Evolutionary conservation across 2,888 invertebrate genomes (phyloP), one percentile per base, ranked within the genome.

Genomic region (Hirtodrosophila histrioides): DNA sequence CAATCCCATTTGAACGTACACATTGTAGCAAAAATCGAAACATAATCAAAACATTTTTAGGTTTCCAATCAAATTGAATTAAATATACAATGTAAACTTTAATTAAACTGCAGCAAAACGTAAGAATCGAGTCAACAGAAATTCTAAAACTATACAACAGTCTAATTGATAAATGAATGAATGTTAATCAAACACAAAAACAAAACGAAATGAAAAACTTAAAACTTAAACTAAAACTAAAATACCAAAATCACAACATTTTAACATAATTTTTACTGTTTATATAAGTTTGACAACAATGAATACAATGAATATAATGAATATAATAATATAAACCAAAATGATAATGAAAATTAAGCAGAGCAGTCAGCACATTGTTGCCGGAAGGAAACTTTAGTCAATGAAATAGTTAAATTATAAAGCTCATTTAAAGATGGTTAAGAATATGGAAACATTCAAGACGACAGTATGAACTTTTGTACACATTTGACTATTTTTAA

Each of bases 221-320:
- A 17, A 65, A 69, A 65, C 40, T 10, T 45, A 58, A 39, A 45
- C 41, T 39, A 63, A 57, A 27, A 65, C 40, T 23, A 41, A 54
- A 58, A 64, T 49, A 64, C 35, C 49, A 63, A 85, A 85, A 71
- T 82, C 80, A 69, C 87, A 79, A 68, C 72, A 76, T 87, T 88
- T 85, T 85, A 88, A 86, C 73, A 88, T 86, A 51, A 88, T 88
- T 85, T 85, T 88, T 83, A 88, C 86, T 62, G 79, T 87, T 86
- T 86, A 66, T 80, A 85, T 87, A 70, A 84, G 85, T 88, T 88
- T 60, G 62, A 75, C 69, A 69, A 64, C 43, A 56, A 53, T 43
- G 48, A 53, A 29, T 33, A 44, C 37, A 66, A 64, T 57, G 56
- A 61, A 60, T 33, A 43, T 10, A 57, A 43, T n/a, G n/a, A n/a